Evolutionary conservation across 53 echinoderm and acorn worm genomes (phyloP).

Genomic region (Pentamera pediparva): DNA sequence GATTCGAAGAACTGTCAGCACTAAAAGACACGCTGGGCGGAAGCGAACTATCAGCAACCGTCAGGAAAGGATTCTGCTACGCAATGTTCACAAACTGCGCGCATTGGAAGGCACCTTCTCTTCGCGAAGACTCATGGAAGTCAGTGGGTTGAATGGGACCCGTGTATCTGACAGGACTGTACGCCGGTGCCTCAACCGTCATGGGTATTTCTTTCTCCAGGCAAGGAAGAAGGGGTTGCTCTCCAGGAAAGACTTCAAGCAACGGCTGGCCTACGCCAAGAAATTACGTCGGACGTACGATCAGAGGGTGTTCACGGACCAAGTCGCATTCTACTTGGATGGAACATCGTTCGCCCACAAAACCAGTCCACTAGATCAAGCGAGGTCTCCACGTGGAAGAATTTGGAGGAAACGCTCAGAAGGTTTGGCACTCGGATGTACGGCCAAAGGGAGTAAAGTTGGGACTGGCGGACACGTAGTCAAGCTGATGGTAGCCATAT

Average conservation of each 20-base stretch:
- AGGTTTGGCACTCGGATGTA: slow-evolving; percentile 8
- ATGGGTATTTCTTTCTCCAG: slow-evolving; percentile 2
- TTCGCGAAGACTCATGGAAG: slow-evolving; percentile 14
- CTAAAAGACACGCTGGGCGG: not conserved
- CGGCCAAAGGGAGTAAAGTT: slow-evolving; percentile 25
- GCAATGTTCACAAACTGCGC: slow-evolving; percentile 9
- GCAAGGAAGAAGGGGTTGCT: slow-evolving; percentile 22
- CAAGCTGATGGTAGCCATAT: slow-evolving; percentile 25
- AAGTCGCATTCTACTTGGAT: slow-evolving; percentile 35
- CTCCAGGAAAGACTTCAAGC: not conserved
- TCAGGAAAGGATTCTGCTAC: not conserved
- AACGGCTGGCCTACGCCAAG: slow-evolving; percentile 4
- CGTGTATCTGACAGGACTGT: not conserved
- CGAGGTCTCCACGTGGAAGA: slow-evolving; percentile 19
- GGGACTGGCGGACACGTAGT: slow-evolving; percentile 20
- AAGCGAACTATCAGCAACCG: slow-evolving; percentile 2
- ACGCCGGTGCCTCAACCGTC: slow-evolving; percentile 6
- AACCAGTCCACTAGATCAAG: slow-evolving; percentile 33
- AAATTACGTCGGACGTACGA: not conserved
- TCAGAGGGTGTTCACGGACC: slow-evolving; percentile 13
- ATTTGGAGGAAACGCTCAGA: slow-evolving; percentile 29
- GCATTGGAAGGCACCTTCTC: slow-evolving; percentile 14
- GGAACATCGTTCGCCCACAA: slow-evolving; percentile 21
- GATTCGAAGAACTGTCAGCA: not conserved
- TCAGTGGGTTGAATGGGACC: not conserved